Evolutionary conservation across 2,797 vertebrate species (phyloP), one percentile per base, ranked within the genome.

Genomic region (Delichon dasypus): DNA sequence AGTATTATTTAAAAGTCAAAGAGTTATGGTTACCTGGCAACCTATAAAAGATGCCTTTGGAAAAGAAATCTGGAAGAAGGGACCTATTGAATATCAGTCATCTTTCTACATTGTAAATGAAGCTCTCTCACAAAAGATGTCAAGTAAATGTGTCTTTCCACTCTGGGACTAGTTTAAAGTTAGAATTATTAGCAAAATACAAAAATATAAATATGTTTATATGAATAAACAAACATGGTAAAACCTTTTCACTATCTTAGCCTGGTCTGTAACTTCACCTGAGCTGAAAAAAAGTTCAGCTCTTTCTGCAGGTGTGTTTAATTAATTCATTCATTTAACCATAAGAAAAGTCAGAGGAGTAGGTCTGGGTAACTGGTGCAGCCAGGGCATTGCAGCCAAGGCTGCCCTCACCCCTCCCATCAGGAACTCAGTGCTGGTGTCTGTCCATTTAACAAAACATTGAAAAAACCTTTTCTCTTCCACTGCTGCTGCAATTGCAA

Each of bases 1-100:
- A 96, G 71, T 84, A 93, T 74, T 91, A 96, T 93, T 95, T 93
- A 96, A 93, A 95, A 96, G 94, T 82, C 75, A 93, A 89, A 91
- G 88, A 83, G 20, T 89, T 75, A 36, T 68, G 26, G 95, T 98
- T 98, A 96, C 98, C 96, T 96, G 96, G 98, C 97, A 98, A 98
- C 97, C 91, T 86, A 67, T 94, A 90, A 97, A 96, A 86, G 85
- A 95, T 20, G 36, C 84, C 50, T 57, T 85, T 86, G 85, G 93
- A 91, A 96, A 94, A 93, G 74, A 42, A 95, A 91, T n/a, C 89
- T 76, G 90, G 87, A 94, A 76, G 81, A 83, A 40, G 23, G 66
- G 30, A 82, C 66, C 51, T 66, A 66, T 8, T 71, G 88, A 96
- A 51, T 60, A 81, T 80, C 81, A 85, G 62, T 66, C 50, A 2